A percentile compares a stretch with the other conserved stretches of the same genome.
phyloP scores from a whole-genome alignment of 2,113 vertebrate species.

The Pteronura brasiliensis region DNA sequence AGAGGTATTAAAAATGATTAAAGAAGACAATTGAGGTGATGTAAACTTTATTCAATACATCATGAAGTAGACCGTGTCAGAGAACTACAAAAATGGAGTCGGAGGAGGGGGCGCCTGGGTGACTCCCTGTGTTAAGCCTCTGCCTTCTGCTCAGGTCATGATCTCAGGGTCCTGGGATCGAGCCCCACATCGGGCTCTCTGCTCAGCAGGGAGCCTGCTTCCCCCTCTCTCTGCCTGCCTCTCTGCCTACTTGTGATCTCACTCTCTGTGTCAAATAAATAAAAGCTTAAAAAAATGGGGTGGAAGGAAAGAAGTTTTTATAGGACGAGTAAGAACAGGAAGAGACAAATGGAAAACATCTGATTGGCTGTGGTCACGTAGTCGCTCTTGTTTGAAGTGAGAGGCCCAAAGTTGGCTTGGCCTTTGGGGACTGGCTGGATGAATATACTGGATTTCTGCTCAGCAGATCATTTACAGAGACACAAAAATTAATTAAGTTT shows the following conservation, averaged over 20 bases:
- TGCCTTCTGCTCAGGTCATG: too few species aligned
- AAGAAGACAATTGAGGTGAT: neutral
- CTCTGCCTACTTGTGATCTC: too few species aligned
- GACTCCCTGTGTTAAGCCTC: too few species aligned
- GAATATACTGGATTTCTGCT: neutral
- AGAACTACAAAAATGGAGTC: neutral
- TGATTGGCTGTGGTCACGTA: neutral
- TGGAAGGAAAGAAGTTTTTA: neutral
- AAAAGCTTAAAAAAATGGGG: neutral
- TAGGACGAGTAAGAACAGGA: neutral
- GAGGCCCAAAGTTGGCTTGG: neutral
- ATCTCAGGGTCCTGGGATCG: too few species aligned
- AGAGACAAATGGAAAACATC: neutral
- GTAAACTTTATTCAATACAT: neutral
- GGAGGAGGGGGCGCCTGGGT: too few species aligned
- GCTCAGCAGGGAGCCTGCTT: too few species aligned
- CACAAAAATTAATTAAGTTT: neutral
- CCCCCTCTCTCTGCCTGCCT: too few species aligned
- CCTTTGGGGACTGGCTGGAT: neutral
- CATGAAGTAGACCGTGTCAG: neutral
- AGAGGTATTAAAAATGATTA: neutral
- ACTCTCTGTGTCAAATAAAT: too few species aligned
- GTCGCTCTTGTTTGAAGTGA: neutral
- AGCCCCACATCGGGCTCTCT: too few species aligned
- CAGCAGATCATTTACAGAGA: neutral